Conservation (phyloP, 2,888 invertebrate genomes). For the Dicycla oo region DNA sequence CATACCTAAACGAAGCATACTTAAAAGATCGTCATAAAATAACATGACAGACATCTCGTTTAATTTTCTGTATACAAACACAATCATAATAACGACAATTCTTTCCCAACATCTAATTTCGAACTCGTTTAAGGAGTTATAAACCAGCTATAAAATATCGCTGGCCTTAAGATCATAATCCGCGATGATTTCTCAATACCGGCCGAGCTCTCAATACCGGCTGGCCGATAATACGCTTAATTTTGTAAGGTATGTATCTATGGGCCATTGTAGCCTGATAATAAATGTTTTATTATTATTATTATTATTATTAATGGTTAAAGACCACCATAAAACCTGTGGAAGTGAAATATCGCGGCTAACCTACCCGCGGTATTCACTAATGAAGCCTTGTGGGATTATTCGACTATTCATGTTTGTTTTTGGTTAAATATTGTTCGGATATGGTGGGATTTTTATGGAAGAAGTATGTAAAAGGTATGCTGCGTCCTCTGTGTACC, state of each 20-base stretch:
- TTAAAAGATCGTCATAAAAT: not conserved
- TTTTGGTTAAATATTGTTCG: constrained; percentile 12
- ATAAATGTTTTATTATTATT: too few relatives aligned
- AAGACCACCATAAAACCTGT: constrained; percentile 46
- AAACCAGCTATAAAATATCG: constrained; percentile 50
- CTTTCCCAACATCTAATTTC: constrained; percentile 27
- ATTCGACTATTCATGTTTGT: constrained; percentile 20
- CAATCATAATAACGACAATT: not conserved
- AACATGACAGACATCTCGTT: not conserved
- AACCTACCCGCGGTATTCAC: constrained; percentile 44
- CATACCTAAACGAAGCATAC: not conserved
- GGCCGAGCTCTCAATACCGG: not conserved
- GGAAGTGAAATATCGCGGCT: constrained; percentile 43
- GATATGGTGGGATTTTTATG: constrained; percentile 36
- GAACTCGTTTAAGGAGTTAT: constrained; percentile 28
- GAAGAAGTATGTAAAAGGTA: constrained; percentile 11
- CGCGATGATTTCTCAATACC: constrained; percentile 61
- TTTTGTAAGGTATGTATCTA: too few relatives aligned
- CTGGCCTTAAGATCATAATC: constrained; percentile 57
- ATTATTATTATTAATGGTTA: too few relatives aligned
- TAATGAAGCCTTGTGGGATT: constrained; percentile 50
- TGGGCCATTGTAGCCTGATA: too few relatives aligned
- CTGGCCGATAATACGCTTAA: constrained; percentile 50
- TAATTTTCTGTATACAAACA: constrained; percentile 7
- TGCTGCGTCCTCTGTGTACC: constrained; percentile 1